A percentile compares a stretch with the other conserved stretches of the same genome.
Conservation (phyloP, 1,140 invertebrate genomes). For the Plutomurus gul region DNA sequence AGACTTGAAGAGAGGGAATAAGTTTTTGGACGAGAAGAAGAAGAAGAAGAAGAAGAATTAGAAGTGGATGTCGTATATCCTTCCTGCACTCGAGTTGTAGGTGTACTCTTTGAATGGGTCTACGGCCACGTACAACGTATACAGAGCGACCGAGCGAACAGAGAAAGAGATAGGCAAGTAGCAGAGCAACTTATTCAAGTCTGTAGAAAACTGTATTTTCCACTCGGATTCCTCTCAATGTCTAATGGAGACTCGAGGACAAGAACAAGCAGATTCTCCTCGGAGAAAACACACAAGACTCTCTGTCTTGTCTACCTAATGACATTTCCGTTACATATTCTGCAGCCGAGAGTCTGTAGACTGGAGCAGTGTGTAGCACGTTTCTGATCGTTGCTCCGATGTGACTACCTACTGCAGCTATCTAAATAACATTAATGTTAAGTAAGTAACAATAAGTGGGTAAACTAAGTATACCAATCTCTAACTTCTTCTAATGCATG, state of each 20-base stretch:
- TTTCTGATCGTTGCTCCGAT: neutral
- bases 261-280: neutral
- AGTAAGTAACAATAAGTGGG: too few relatives aligned
- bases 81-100: neutral
- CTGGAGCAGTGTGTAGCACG: neutral
- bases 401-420: too few relatives aligned
- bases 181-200: conserved; percentile 5
- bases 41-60: neutral
- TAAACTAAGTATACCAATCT: too few relatives aligned
- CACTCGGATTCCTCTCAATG: conserved; percentile 1
- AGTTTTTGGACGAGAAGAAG: neutral
- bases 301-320: neutral
- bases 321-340: neutral
- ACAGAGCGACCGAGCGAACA: neutral
- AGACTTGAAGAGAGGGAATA: neutral
- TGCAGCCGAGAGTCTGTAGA: neutral
- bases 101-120: too few relatives aligned
- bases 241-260: neutral
- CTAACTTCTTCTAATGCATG: too few relatives aligned
- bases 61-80: neutral
- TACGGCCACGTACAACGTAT: too few relatives aligned
- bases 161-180: neutral
- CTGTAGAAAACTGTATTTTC: conserved; percentile 22
- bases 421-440: too few relatives aligned
- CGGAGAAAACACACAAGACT: neutral